These are phyloP conservation scores for Dendrocopos noguchii DNA, from an alignment of 2,113 vertebrate species.

Conservation along the genomic window DNA sequence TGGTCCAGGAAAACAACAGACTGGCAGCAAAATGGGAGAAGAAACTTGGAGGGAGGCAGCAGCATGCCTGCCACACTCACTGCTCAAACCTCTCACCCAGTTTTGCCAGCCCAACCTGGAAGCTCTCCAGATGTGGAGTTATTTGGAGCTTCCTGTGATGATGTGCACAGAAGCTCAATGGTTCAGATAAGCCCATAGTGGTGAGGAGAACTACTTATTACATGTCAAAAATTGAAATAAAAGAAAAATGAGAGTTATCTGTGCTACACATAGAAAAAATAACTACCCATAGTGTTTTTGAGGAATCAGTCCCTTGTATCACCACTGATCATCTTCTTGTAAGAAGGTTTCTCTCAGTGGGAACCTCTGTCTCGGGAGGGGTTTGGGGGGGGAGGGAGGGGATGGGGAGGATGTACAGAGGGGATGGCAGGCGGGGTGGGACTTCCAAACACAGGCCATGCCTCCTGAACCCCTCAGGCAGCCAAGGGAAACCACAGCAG, in stretches of 20 bases:
- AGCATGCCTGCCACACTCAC: neutral
- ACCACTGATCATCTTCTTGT: neutral
- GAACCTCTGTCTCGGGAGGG: neutral
- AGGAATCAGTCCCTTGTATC: neutral
- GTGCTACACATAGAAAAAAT: neutral
- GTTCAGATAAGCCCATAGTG: neutral
- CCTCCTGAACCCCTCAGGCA: neutral
- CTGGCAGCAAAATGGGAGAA: neutral
- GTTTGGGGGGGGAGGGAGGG: neutral
- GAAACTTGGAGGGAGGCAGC: neutral
- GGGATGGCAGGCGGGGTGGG: neutral
- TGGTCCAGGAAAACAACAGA: neutral
- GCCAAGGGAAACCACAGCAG: neutral
- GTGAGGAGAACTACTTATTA: neutral
- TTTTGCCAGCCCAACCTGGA: neutral
- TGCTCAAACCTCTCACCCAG: neutral
- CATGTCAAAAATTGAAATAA: neutral
- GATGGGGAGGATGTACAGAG: too few species aligned
- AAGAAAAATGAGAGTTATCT: neutral
- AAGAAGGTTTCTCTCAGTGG: neutral
- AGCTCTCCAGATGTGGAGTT: neutral
- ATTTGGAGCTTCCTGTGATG: neutral
- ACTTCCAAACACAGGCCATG: neutral
- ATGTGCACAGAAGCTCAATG: neutral
- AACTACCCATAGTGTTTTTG: accelerated